phyloP scores from a whole-genome alignment of 2,888 invertebrate genomes.

The Scotopteryx bipunctaria region DNA sequence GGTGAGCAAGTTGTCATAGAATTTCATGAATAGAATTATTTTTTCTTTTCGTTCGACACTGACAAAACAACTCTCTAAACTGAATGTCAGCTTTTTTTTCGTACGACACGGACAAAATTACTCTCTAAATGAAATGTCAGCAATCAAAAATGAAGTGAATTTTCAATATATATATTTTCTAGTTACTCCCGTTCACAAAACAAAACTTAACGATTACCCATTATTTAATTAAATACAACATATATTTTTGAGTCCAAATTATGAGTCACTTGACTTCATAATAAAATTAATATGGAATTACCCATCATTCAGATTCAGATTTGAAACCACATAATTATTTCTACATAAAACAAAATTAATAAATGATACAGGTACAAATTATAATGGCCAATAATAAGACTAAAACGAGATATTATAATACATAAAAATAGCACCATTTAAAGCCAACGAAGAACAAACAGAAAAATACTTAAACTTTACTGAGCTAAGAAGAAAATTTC shows the following conservation, averaged over 20 bases:
- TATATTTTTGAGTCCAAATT: background rate
- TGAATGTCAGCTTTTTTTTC: too few species aligned
- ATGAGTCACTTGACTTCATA: conserved; percentile 4
- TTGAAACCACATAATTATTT: conserved; percentile 4
- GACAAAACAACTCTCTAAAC: too few species aligned
- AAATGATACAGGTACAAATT: conserved; percentile 16
- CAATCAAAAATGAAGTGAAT: background rate
- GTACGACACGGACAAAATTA: too few species aligned
- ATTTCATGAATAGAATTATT: too few species aligned
- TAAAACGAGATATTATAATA: background rate
- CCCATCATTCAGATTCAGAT: background rate
- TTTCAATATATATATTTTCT: conserved; percentile 17
- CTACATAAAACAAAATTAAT: conserved; percentile 3
- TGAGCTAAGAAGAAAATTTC: too few species aligned
- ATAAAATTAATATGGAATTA: conserved; percentile 3
- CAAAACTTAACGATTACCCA: conserved; percentile 18
- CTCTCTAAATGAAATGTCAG: too few species aligned
- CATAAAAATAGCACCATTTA: conserved; percentile 26
- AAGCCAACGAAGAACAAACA: background rate
- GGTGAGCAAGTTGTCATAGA: too few species aligned
- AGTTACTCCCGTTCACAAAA: conserved; percentile 22
- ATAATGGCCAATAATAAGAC: conserved; percentile 16
- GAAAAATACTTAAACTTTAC: too few species aligned
- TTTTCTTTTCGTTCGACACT: too few species aligned
- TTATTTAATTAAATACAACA: conserved; percentile 3